Percentiles rank a stretch among this genome's conserved stretches.
Conservation (phyloP, 2,113 vertebrate species). For the Labrus mixtus region DNA sequence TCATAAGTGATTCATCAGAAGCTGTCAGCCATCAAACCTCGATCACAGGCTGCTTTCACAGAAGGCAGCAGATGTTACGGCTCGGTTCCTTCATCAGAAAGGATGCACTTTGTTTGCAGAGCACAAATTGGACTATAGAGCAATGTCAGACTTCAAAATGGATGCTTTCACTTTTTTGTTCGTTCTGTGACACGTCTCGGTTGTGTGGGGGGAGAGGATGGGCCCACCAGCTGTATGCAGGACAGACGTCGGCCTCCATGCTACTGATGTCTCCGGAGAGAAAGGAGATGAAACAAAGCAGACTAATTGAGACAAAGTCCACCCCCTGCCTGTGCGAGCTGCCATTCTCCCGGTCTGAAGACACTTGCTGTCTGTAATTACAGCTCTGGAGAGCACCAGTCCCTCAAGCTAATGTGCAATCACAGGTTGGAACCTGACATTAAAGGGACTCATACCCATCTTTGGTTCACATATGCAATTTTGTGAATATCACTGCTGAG, state of each 20-base stretch:
- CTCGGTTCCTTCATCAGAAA: constrained; percentile 38
- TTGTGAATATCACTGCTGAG: constrained; percentile 50
- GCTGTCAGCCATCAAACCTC: constrained; percentile 52
- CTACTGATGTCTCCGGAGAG: constrained; percentile 43
- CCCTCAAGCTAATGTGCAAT: constrained; percentile 78
- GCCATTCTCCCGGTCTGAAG: constrained; percentile 65
- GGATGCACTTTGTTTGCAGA: constrained; percentile 43
- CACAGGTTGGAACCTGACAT: constrained; percentile 74
- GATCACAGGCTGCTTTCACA: constrained; percentile 38
- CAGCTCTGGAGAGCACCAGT: constrained; percentile 60
- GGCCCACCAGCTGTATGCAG: constrained; percentile 38
- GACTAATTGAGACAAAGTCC: constrained; percentile 76
- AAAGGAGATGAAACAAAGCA: constrained; percentile 66
- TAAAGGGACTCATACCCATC: constrained; percentile 63
- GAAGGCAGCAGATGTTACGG: constrained; percentile 22
- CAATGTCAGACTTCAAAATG: constrained; percentile 36
- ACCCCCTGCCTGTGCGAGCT: constrained; percentile 62
- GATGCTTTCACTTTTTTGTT: constrained; percentile 31
- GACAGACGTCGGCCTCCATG: constrained; percentile 45
- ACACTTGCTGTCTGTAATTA: constrained; percentile 77
- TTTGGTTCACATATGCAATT: constrained; percentile 65
- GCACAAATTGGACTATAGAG: constrained; percentile 45
- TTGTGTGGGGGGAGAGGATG: constrained; percentile 52
- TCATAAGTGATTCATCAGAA: constrained; percentile 57
- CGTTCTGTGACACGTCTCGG: constrained; percentile 14